Evolutionary conservation across 2,888 invertebrate species (phyloP).

Genomic region (Hoplodrina blanda): DNA sequence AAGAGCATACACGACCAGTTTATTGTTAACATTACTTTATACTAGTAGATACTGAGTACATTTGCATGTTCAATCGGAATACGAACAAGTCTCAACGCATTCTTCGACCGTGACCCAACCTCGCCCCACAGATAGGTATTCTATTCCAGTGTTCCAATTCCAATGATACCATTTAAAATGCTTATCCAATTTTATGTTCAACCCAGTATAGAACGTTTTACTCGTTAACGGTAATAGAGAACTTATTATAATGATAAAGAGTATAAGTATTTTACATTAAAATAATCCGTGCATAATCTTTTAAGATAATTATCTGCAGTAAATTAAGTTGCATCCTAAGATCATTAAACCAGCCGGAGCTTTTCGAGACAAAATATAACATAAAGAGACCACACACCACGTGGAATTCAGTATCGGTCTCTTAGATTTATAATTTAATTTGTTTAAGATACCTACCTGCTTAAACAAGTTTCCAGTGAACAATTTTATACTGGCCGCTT

Average conservation of each 20-base stretch:
- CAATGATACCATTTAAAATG: slow-evolving; percentile 25
- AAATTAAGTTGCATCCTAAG: slow-evolving; percentile 69
- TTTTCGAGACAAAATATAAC: slow-evolving; percentile 58
- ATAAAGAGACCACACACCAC: slow-evolving; percentile 69
- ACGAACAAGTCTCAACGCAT: slow-evolving; percentile 29
- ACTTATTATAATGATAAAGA: slow-evolving; percentile 35
- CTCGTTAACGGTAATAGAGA: slow-evolving; percentile 14
- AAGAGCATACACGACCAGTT: slow-evolving; percentile 22
- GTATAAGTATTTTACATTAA: slow-evolving; percentile 31
- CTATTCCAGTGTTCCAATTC: slow-evolving; percentile 2
- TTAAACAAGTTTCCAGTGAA: slow-evolving; percentile 39
- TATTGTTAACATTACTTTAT: slow-evolving; percentile 33
- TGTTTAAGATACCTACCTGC: slow-evolving; percentile 18
- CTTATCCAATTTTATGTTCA: slow-evolving; percentile 11
- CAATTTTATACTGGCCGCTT: slow-evolving; percentile 6
- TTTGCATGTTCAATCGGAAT: slow-evolving; percentile 27
- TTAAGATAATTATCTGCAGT: slow-evolving; percentile 64
- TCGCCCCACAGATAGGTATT: background rate
- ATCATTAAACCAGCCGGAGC: slow-evolving; percentile 58
- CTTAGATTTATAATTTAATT: slow-evolving; percentile 58
- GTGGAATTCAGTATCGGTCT: slow-evolving; percentile 55
- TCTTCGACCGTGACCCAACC: slow-evolving; percentile 26
- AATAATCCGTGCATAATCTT: slow-evolving; percentile 55
- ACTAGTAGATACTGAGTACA: slow-evolving; percentile 6
- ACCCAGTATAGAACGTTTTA: slow-evolving; percentile 4